Evolutionary conservation across 2,888 invertebrate species (phyloP).

Genomic region (Shargacucullia verbasci): DNA sequence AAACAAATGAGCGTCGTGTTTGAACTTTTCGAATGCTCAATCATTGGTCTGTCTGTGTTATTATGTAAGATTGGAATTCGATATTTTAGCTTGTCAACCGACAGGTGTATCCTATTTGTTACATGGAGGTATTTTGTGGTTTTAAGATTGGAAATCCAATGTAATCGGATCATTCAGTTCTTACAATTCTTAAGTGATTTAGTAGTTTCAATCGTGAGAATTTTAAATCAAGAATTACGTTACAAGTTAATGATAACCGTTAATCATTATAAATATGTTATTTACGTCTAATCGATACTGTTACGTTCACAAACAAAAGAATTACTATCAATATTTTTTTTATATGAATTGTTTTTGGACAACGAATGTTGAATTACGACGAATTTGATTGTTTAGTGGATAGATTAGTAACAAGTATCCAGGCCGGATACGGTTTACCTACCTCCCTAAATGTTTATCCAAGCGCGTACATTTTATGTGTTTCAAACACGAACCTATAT

Average conservation of each 20-base stretch:
- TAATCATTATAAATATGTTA: not conserved
- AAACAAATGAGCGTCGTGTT: constrained; percentile 33
- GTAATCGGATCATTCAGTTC: constrained; percentile 38
- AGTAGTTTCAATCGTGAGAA: constrained; percentile 25
- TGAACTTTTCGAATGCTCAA: constrained; percentile 31
- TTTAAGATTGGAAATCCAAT: constrained; percentile 29
- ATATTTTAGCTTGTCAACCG: constrained; percentile 42
- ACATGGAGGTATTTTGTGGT: constrained; percentile 9
- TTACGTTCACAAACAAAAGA: constrained; percentile 25
- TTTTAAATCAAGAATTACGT: constrained; percentile 11
- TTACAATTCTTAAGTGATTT: constrained; percentile 26
- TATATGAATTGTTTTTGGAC: too few species aligned
- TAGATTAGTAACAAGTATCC: not conserved
- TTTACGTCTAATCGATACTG: constrained; percentile 34
- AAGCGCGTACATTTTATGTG: too few species aligned
- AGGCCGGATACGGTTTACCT: too few species aligned
- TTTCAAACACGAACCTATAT: too few species aligned
- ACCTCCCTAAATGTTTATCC: too few species aligned
- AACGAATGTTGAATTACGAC: too few species aligned
- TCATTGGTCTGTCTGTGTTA: not conserved
- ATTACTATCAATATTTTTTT: too few species aligned
- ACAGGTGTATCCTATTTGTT: constrained; percentile 44
- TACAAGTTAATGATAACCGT: constrained; percentile 29
- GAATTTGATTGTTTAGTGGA: constrained; percentile 4
- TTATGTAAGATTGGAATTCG: constrained; percentile 40